Percentiles rank a stretch among this genome's conserved stretches.
Evolutionary conservation across 2,113 vertebrate genomes (phyloP).

Genomic region (Nyctibius bracteatus): DNA sequence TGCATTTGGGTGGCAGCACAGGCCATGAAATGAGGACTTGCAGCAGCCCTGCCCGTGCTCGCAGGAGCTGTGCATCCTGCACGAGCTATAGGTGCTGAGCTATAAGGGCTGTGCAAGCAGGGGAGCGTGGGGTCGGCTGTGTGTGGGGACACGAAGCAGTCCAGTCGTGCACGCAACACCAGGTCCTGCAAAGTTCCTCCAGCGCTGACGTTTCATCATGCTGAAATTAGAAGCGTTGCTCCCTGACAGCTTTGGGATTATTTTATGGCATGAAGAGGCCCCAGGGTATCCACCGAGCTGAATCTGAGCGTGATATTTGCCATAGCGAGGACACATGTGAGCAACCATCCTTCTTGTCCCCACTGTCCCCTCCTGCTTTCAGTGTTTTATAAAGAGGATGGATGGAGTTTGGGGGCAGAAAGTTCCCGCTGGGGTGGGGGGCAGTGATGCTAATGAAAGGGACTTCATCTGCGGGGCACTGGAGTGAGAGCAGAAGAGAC

Average conservation of each 20-base stretch:
- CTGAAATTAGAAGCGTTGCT: neutral
- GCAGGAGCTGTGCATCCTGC: neutral
- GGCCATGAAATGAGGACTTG: neutral
- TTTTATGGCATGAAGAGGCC: neutral
- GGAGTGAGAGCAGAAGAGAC: neutral
- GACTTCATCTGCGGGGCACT: neutral
- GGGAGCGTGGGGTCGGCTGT: rapidly evolving
- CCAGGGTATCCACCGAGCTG: neutral
- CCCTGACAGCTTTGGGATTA: neutral
- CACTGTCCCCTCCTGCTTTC: neutral
- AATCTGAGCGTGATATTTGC: neutral
- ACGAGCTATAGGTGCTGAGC: neutral
- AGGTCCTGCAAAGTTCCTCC: neutral
- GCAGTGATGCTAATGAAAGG: neutral
- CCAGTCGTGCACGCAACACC: rapidly evolving
- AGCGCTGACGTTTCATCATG: neutral
- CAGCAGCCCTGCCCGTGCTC: neutral
- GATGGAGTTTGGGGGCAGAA: neutral
- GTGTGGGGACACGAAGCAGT: rapidly evolving
- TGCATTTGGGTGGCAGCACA: constrained; percentile 50
- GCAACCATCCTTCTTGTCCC: neutral
- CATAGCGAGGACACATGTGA: neutral
- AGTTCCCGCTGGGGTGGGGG: neutral
- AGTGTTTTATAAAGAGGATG: neutral
- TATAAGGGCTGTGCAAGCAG: rapidly evolving